phyloP scores from a whole-genome alignment of 2,113 vertebrate species.

The Martes martes region DNA sequence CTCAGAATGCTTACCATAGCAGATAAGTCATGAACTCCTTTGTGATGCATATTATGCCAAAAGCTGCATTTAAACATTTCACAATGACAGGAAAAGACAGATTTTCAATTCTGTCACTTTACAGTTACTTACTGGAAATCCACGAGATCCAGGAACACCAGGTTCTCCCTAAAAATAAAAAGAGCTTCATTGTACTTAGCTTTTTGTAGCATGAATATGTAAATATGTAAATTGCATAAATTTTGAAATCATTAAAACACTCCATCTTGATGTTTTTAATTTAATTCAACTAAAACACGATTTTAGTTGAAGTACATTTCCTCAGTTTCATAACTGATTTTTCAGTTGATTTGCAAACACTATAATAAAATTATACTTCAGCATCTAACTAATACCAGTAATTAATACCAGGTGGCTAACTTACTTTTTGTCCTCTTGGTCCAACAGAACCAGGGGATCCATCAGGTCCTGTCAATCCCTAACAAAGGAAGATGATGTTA shows the following conservation, averaged over 20 bases:
- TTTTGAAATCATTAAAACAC: neutral
- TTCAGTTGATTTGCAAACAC: neutral
- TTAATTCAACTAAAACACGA: neutral
- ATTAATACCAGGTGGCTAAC: conserved; percentile 62
- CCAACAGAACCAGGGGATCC: conserved; percentile 90
- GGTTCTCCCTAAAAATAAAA: conserved; percentile 91
- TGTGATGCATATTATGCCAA: neutral
- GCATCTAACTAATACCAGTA: neutral
- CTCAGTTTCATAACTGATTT: neutral
- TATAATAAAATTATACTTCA: neutral
- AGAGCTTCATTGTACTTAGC: conserved; percentile 28
- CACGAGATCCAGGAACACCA: conserved; percentile 90
- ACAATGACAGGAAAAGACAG: neutral
- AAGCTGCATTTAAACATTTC: neutral
- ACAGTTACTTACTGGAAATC: conserved; percentile 89
- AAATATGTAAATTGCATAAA: neutral
- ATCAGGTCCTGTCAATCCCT: conserved; percentile 94
- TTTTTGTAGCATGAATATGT: neutral
- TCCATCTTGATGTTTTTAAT: neutral
- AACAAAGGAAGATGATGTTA: conserved; percentile 70
- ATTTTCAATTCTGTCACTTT: neutral
- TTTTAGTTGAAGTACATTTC: conserved; percentile 10
- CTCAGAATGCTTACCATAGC: neutral
- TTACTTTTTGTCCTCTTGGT: conserved; percentile 93
- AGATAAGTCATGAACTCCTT: neutral